Conservation (phyloP, 2,888 invertebrate genomes). For the Marronus borbonicus region DNA sequence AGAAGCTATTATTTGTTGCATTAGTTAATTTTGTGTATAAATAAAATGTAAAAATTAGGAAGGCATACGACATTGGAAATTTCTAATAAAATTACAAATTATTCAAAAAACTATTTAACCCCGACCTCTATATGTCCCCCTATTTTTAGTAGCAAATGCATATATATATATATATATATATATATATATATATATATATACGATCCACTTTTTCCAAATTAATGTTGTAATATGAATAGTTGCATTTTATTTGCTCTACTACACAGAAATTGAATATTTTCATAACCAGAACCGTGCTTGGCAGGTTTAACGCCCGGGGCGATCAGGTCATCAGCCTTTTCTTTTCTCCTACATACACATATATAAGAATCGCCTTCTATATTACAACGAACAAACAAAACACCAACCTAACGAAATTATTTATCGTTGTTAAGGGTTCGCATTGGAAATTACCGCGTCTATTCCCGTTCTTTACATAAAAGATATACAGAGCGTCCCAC, state of each 20-base stretch:
- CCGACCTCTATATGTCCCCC: too few relatives aligned
- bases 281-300: constrained; percentile 43
- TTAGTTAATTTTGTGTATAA: too few relatives aligned
- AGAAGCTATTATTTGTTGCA: too few relatives aligned
- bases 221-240: not conserved
- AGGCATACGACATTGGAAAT: too few relatives aligned
- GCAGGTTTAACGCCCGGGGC: constrained; percentile 42
- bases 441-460: not conserved
- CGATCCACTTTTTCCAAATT: too few relatives aligned
- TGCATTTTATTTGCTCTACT: constrained; percentile 21
- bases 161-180: too few relatives aligned
- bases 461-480: not conserved
- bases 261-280: constrained; percentile 40
- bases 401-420: constrained; percentile 20
- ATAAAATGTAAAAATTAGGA: too few relatives aligned
- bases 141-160: too few relatives aligned
- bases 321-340: constrained; percentile 40
- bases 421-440: not conserved
- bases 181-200: too few relatives aligned
- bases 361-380: constrained; percentile 21
- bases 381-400: constrained; percentile 33
- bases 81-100: too few relatives aligned
- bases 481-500: too few relatives aligned
- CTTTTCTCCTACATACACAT: constrained; percentile 24
- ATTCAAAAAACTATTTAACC: too few relatives aligned